A percentile compares a stretch with the other conserved stretches of the same genome.
Evolutionary conservation across 1,140 invertebrate species (phyloP).

Genomic region (Eriosoma lanigerum): DNA sequence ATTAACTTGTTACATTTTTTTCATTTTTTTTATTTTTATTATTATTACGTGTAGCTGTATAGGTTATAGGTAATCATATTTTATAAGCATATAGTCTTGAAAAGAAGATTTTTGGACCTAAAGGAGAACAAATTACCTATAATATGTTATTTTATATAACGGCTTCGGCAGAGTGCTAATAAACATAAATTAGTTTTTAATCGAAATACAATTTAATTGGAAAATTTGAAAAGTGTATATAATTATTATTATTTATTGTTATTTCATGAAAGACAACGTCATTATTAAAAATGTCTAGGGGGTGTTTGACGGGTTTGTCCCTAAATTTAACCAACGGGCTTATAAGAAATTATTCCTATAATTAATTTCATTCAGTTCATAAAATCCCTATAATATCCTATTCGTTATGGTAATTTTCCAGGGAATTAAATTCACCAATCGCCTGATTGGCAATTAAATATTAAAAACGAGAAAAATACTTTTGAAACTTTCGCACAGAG

Average conservation of each 20-base stretch:
- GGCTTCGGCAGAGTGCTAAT: neutral
- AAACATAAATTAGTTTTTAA: neutral
- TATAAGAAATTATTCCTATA: slow-evolving; percentile 4
- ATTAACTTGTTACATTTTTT: no score
- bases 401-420: slow-evolving; percentile 44
- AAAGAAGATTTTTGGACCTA: neutral
- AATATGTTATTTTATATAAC: neutral
- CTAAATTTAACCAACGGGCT: neutral
- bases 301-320: slow-evolving; percentile 36
- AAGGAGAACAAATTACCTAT: neutral
- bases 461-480: slow-evolving; percentile 36
- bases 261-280: neutral
- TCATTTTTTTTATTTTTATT: no score
- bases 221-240: slow-evolving; percentile 1
- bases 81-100: no score
- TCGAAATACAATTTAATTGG: neutral
- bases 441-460: slow-evolving; percentile 40
- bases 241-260: slow-evolving; percentile 8
- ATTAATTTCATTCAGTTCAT: slow-evolving; percentile 43
- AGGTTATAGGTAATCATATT: no score
- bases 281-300: slow-evolving; percentile 17
- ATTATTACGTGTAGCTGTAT: no score
- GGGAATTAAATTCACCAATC: slow-evolving; percentile 35
- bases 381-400: slow-evolving; percentile 41
- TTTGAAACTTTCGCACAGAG: neutral